Evolutionary conservation across 2,797 vertebrate genomes (phyloP).

Genomic region (Pangasius djambal): DNA sequence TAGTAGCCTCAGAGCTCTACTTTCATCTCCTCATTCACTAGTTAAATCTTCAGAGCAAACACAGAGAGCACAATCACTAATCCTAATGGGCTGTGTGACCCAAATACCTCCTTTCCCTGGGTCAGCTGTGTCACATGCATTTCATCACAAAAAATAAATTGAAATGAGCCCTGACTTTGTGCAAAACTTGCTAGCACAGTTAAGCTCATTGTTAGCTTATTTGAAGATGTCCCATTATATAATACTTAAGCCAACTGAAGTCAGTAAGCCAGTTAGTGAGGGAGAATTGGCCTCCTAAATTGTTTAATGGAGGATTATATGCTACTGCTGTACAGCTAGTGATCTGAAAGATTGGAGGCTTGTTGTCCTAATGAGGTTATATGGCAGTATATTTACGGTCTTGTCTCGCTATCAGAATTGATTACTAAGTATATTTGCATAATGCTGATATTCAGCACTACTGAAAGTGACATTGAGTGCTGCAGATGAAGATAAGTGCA

Average conservation of each 20-base stretch:
- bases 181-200: constrained; percentile 60
- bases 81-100: constrained; percentile 64
- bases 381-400: constrained; percentile 40
- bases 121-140: constrained; percentile 36
- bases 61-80: constrained; percentile 60
- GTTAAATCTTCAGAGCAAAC: constrained; percentile 61
- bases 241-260: constrained; percentile 59
- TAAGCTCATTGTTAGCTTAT: constrained; percentile 59
- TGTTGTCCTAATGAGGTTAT: constrained; percentile 69
- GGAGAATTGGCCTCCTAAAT: constrained; percentile 64
- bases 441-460: constrained; percentile 64
- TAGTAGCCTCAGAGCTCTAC: constrained; percentile 53
- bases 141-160: constrained; percentile 53
- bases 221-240: constrained; percentile 58
- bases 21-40: constrained; percentile 45
- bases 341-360: constrained; percentile 72
- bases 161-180: constrained; percentile 52
- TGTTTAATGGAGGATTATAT: constrained; percentile 70
- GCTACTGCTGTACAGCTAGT: constrained; percentile 66
- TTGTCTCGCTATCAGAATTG: constrained; percentile 49
- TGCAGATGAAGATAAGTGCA: constrained; percentile 61
- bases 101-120: constrained; percentile 39
- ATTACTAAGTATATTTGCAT: constrained; percentile 46
- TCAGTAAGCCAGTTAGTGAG: constrained; percentile 69
- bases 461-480: constrained; percentile 40